phyloP scores from a whole-genome alignment of 92 coral and sea anemone species.

The Umimayanthus kanabou region DNA sequence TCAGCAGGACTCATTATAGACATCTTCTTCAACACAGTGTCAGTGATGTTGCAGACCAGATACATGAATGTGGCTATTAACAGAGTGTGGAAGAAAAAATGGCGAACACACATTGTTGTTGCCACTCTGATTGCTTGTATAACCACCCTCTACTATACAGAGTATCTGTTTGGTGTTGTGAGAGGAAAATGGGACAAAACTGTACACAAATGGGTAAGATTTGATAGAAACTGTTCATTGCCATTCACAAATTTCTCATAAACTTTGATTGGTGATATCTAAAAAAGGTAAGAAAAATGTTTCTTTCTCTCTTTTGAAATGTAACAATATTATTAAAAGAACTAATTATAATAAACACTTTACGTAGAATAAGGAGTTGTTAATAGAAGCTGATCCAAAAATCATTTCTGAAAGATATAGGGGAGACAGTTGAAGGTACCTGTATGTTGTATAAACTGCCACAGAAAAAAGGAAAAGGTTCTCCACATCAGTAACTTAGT shows the following conservation, averaged over 20 bases:
- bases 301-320: too few species aligned
- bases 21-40: constrained; percentile 15
- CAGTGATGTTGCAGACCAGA: constrained; percentile 28
- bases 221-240: constrained; percentile 26
- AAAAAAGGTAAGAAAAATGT: too few species aligned
- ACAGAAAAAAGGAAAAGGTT: too few species aligned
- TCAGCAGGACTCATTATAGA: constrained; percentile 65
- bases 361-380: too few species aligned
- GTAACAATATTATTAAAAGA: too few species aligned
- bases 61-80: constrained; percentile 26
- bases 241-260: constrained; percentile 15
- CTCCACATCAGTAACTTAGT: too few species aligned
- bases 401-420: too few species aligned
- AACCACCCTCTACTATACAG: constrained; percentile 14
- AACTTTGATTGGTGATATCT: not conserved
- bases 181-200: constrained; percentile 13
- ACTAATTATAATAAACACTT: too few species aligned
- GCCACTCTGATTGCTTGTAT: not conserved
- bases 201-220: constrained; percentile 7
- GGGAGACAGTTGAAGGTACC: too few species aligned
- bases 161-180: constrained; percentile 28
- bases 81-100: constrained; percentile 44
- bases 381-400: too few species aligned
- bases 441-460: too few species aligned
- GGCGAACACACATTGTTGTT: constrained; percentile 37